Percentiles rank a stretch among this genome's conserved stretches.
These are phyloP conservation scores for Corapipo altera DNA, from an alignment of 2,113 vertebrate species.

Conservation along the genomic window DNA sequence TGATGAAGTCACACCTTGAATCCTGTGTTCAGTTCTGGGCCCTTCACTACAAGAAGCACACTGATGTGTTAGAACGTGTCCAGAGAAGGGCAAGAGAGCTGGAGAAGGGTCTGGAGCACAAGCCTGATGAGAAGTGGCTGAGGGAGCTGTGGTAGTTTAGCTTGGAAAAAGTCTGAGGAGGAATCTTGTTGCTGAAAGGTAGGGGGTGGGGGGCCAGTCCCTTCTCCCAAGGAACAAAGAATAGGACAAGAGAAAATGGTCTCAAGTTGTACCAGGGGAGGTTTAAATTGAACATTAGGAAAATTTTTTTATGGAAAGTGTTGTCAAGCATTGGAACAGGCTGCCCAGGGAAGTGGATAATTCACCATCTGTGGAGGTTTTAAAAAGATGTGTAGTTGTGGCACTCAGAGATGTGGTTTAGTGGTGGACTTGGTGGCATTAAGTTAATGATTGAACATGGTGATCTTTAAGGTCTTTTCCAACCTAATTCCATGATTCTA, in stretches of 20 bases:
- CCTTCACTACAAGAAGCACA: not conserved
- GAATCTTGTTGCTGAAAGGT: not conserved
- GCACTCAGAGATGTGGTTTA: not conserved
- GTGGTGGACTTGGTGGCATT: rapidly evolving
- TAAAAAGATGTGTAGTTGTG: not conserved
- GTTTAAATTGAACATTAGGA: not conserved
- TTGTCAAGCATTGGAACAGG: not conserved
- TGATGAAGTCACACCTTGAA: not conserved
- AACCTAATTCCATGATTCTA: not conserved
- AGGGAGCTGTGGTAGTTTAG: not conserved
- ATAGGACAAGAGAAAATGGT: not conserved
- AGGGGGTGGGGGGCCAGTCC: rapidly evolving
- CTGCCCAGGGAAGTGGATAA: not conserved
- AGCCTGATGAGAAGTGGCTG: not conserved
- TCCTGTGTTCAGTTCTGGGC: not conserved
- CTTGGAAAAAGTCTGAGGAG: not conserved
- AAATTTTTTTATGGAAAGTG: not conserved
- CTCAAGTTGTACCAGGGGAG: not conserved
- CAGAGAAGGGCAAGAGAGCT: not conserved
- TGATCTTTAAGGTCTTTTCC: not conserved
- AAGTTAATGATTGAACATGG: not conserved
- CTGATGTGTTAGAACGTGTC: not conserved
- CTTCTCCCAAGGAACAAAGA: not conserved
- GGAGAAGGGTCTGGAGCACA: not conserved
- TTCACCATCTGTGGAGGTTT: not conserved